Evolutionary conservation across 2,888 invertebrate genomes (phyloP).

Genomic region (Mimumesa dahlbomi): DNA sequence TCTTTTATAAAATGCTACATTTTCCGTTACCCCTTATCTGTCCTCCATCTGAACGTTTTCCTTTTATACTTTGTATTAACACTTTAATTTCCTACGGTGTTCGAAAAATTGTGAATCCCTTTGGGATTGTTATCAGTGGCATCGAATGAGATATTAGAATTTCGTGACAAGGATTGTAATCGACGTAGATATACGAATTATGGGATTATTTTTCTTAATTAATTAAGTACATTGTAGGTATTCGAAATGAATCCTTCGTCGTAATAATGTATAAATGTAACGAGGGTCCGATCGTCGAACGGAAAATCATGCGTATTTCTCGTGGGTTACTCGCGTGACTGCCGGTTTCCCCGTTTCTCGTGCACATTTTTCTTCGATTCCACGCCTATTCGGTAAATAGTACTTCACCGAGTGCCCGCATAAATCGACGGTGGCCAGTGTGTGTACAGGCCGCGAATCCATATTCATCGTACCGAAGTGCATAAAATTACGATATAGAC

Average conservation of each 20-base stretch:
- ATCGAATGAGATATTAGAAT: too few relatives aligned
- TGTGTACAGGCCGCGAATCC: constrained; percentile 71
- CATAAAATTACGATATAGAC: constrained; percentile 78
- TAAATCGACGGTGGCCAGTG: constrained; percentile 57
- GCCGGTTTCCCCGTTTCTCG: constrained; percentile 29
- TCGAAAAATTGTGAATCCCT: too few relatives aligned
- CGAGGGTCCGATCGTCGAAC: constrained; percentile 3
- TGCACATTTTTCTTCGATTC: constrained; percentile 56
- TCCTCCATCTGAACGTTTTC: neutral
- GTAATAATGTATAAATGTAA: constrained; percentile 2
- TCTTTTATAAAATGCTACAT: constrained; percentile 38
- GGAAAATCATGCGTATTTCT: constrained; percentile 13
- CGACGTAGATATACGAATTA: too few relatives aligned
- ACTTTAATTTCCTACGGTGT: too few relatives aligned
- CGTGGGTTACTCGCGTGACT: constrained; percentile 23
- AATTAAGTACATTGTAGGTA: too few relatives aligned
- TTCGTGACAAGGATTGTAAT: too few relatives aligned
- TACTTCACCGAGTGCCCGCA: constrained; percentile 47
- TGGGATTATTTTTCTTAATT: too few relatives aligned
- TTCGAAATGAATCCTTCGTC: constrained; percentile 8
- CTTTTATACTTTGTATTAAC: too few relatives aligned
- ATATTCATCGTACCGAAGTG: constrained; percentile 77
- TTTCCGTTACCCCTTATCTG: too few relatives aligned
- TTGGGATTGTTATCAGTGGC: too few relatives aligned
- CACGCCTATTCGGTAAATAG: constrained; percentile 56